These are phyloP conservation scores for Tiliqua scincoides DNA, from an alignment of 2,113 vertebrate genomes.

Conservation along the genomic window DNA sequence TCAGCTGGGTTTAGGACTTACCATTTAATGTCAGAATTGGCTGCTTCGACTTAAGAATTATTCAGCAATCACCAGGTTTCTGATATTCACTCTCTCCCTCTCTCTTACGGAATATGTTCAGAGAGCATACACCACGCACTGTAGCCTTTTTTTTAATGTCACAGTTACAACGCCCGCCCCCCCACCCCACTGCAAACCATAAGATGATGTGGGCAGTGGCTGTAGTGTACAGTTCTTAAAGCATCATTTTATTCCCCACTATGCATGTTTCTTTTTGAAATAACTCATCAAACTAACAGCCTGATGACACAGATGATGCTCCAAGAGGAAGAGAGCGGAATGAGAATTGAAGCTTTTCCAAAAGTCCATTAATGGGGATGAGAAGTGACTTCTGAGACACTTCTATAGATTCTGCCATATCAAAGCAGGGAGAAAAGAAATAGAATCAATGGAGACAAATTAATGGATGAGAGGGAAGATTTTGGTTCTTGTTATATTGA, in stretches of 20 bases:
- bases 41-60: background rate
- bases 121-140: background rate
- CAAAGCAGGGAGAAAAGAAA: slow-evolving; percentile 38
- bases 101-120: too few relatives aligned
- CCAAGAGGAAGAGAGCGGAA: slow-evolving; percentile 65
- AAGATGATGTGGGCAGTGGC: background rate
- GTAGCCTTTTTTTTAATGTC: background rate
- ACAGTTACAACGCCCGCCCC: background rate
- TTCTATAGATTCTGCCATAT: slow-evolving; percentile 70
- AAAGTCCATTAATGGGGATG: slow-evolving; percentile 70
- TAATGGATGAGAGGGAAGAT: slow-evolving; percentile 28
- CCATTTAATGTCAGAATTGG: background rate
- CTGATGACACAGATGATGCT: slow-evolving; percentile 59
- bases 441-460: slow-evolving; percentile 36
- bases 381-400: slow-evolving; percentile 68
- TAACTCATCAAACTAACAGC: slow-evolving; percentile 61
- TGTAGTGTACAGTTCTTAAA: background rate
- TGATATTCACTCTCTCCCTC: too few relatives aligned
- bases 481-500: slow-evolving; percentile 30
- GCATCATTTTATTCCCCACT: background rate
- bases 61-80: too few relatives aligned
- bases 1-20: background rate
- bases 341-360: slow-evolving; percentile 72
- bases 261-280: slow-evolving; percentile 59
- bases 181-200: background rate